Conservation (phyloP, 2,113 vertebrate genomes). For the Acrocephalus kingi region DNA sequence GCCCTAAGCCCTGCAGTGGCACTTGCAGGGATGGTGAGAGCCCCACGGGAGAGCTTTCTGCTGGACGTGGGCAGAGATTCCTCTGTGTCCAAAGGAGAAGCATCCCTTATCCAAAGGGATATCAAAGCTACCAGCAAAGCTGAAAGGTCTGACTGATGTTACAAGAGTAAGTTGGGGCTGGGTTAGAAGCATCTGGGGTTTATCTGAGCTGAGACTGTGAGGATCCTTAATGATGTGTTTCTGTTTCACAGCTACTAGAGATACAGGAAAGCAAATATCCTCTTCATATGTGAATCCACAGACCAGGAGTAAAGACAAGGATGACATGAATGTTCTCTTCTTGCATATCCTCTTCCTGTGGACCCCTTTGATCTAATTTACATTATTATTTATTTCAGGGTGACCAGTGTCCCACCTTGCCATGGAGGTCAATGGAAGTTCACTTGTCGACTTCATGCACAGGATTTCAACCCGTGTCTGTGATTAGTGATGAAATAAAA, state of each 20-base stretch:
- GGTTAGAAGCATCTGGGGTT: background rate
- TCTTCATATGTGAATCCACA: background rate
- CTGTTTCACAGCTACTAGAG: background rate
- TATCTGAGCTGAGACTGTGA: background rate
- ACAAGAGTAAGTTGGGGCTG: background rate
- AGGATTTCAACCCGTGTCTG: background rate
- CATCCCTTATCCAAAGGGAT: background rate
- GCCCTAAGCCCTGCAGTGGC: background rate
- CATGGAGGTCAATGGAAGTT: background rate
- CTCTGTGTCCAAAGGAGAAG: background rate
- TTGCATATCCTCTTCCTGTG: background rate
- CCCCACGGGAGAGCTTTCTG: background rate
- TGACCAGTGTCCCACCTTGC: background rate
- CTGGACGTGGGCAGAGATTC: background rate
- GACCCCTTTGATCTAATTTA: background rate
- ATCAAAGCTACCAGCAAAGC: background rate
- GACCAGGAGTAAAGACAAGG: background rate
- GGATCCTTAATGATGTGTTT: background rate
- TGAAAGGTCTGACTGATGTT: background rate
- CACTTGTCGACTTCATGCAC: background rate
- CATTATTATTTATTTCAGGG: background rate
- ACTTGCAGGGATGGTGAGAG: background rate
- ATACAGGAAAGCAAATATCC: background rate
- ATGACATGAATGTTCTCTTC: background rate
- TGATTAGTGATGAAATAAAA: slow-evolving; percentile 18